A percentile compares a stretch with the other conserved stretches of the same genome.
phyloP scores from a whole-genome alignment of 2,797 vertebrate species.

The Pantherophis alleghaniensis region DNA sequence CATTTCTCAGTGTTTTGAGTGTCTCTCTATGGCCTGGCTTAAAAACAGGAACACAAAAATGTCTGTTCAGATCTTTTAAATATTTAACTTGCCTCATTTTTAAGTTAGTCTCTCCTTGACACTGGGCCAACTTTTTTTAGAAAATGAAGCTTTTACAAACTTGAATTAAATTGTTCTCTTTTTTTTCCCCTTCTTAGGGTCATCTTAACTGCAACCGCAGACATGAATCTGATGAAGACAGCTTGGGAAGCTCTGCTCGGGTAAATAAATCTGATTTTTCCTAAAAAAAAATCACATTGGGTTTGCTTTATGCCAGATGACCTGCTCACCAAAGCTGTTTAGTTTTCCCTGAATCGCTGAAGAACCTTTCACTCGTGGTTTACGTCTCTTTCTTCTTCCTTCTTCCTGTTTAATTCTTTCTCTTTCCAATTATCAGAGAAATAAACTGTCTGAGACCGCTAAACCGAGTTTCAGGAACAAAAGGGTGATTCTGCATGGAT shows the following conservation, averaged over 20 bases:
- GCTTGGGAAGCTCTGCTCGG: conserved; percentile 88
- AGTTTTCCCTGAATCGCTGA: conserved; percentile 31
- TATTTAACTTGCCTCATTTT: background rate
- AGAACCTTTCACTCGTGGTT: conserved; percentile 10
- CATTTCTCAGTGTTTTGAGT: background rate
- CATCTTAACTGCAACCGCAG: conserved; percentile 76
- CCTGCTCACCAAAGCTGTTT: conserved; percentile 12
- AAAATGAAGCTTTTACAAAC: background rate
- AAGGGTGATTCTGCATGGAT: conserved; percentile 69
- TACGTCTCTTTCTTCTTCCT: background rate
- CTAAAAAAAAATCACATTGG: background rate
- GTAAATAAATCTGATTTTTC: conserved; percentile 74
- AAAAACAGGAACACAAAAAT: background rate
- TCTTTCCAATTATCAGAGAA: conserved; percentile 31
- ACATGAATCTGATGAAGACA: conserved; percentile 94
- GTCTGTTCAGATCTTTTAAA: background rate
- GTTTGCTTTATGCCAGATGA: conserved; percentile 15
- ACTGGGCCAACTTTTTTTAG: no score
- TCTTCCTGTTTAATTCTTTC: conserved; percentile 25
- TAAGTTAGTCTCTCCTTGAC: no score
- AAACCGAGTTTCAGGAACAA: conserved; percentile 57
- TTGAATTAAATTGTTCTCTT: conserved; percentile 30
- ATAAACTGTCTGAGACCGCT: conserved; percentile 45
- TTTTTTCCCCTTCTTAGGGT: conserved; percentile 64
- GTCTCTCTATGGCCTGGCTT: background rate